Evolutionary conservation across 2,113 vertebrate genomes (phyloP), one percentile per base, ranked within the genome.

Genomic region (Poeciliopsis turrubarensis): DNA sequence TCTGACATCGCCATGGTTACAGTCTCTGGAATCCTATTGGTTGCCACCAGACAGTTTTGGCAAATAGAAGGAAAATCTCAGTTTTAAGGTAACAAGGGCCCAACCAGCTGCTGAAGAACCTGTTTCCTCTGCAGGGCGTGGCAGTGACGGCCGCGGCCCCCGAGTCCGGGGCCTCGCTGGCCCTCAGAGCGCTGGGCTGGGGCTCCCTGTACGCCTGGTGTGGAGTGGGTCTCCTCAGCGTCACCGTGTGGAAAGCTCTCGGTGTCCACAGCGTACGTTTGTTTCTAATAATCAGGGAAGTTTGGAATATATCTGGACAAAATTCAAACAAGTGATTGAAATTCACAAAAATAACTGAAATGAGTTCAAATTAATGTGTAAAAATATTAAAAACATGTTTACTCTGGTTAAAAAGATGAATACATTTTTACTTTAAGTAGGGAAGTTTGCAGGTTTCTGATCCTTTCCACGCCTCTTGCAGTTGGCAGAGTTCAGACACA

Each of bases 141-240:
- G 41, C 82, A 69, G 92, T 93, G 12, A 96, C 95, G 0, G 91
- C 93, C 13, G 91, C 91, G 0, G 91, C 94, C 22, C 96, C 96
- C 0, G 97, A 98, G 89, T 95, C 94, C 0, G 97, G 97, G 0
- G 95, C 97, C 0, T 96, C 95, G 0, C 92, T 98, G 80, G 97
- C 97, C 17, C 84, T 98, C 72, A 78, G 97, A 51, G 97, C 97
- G 1, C 89, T 98, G 67, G 97, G 96, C 14, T 97, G 96, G 96
- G 97, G 97, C 11, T 98, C 97, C 0, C 92, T 98, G 1, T 97
- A 90, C 0, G 96, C 97, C 0, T 98, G 96, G 95, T 95, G 96
- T 0, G 97, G 97, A 8, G 96, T 97, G 22, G 97, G 97, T 1
- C 78, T 97, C 75, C 91, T 98, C 72, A 94, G 95, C 78, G 92